Evolutionary conservation across 2,888 invertebrate genomes (phyloP).

Genomic region (Sesia bembeciformis): DNA sequence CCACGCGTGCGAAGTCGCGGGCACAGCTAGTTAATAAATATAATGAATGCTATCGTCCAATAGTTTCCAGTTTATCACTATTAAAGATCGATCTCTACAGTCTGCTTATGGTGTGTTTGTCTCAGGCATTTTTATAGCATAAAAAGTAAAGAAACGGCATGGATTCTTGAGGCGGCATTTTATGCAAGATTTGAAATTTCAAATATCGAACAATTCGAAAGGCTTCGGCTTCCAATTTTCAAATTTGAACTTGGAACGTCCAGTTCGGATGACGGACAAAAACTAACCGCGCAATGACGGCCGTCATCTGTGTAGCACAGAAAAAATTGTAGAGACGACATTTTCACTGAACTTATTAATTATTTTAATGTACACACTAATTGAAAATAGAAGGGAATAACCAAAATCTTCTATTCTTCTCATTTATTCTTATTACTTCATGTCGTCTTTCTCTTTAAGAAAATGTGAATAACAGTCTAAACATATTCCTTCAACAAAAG

Average conservation of each 20-base stretch:
- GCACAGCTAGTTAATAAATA: too few relatives aligned
- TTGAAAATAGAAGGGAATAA: background rate
- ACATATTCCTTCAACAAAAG: too few relatives aligned
- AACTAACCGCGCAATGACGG: constrained; percentile 66
- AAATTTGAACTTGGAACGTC: constrained; percentile 74
- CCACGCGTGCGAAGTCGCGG: too few relatives aligned
- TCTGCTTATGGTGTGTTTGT: too few relatives aligned
- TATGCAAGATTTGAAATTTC: constrained; percentile 61
- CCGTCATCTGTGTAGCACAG: constrained; percentile 57
- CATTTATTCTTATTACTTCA: too few relatives aligned
- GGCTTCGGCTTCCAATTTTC: constrained; percentile 65
- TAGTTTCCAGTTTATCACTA: too few relatives aligned
- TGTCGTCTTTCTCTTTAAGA: too few relatives aligned
- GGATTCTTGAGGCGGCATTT: constrained; percentile 41
- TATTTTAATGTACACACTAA: too few relatives aligned
- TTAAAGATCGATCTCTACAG: too few relatives aligned
- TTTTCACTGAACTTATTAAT: background rate
- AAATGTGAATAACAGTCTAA: too few relatives aligned
- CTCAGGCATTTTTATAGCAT: too few relatives aligned
- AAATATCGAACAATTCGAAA: constrained; percentile 49
- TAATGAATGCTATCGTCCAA: too few relatives aligned
- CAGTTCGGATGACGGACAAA: constrained; percentile 69
- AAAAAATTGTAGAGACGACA: constrained; percentile 23
- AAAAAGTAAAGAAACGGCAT: constrained; percentile 17
- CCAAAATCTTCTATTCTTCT: background rate